phyloP scores from a whole-genome alignment of 1,140 invertebrate genomes.

The Lasioglossum baleicum region DNA sequence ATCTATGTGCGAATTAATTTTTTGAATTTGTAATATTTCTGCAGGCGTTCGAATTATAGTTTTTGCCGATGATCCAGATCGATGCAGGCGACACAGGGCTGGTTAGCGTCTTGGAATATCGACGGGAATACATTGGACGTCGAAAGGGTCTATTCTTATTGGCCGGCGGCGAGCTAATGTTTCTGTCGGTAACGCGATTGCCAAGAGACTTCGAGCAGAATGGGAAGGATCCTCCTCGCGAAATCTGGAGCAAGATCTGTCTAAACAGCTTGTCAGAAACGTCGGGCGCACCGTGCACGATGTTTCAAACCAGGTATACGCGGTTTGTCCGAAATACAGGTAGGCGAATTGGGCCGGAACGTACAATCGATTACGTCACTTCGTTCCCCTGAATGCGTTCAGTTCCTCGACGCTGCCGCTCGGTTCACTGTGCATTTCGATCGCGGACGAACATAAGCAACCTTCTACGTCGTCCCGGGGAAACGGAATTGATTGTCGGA shows the following conservation, averaged over 20 bases:
- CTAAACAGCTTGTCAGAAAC: slow-evolving; percentile 44
- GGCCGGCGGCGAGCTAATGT: too few species aligned
- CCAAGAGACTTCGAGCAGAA: background rate
- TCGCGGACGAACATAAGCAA: background rate
- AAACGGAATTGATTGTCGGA: background rate
- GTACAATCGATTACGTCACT: slow-evolving; percentile 4
- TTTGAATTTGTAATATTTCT: too few species aligned
- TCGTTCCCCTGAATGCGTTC: background rate
- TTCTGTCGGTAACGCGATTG: background rate
- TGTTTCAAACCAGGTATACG: slow-evolving; percentile 33
- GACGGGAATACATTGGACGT: too few species aligned
- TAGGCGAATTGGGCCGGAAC: slow-evolving; percentile 2
- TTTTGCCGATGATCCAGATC: too few species aligned
- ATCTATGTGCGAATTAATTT: too few species aligned
- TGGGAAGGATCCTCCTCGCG: background rate
- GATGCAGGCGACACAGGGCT: too few species aligned
- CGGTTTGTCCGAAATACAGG: slow-evolving; percentile 25
- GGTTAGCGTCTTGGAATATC: too few species aligned
- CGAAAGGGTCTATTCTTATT: too few species aligned
- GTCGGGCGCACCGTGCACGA: slow-evolving; percentile 23
- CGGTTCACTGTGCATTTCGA: background rate
- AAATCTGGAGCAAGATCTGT: slow-evolving; percentile 44
- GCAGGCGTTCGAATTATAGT: too few species aligned
- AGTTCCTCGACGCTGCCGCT: background rate
- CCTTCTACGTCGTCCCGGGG: background rate